A percentile compares a stretch with the other conserved stretches of the same genome.
Evolutionary conservation across 2,888 invertebrate species (phyloP).

Genomic region (Chymomyza amoena): DNA sequence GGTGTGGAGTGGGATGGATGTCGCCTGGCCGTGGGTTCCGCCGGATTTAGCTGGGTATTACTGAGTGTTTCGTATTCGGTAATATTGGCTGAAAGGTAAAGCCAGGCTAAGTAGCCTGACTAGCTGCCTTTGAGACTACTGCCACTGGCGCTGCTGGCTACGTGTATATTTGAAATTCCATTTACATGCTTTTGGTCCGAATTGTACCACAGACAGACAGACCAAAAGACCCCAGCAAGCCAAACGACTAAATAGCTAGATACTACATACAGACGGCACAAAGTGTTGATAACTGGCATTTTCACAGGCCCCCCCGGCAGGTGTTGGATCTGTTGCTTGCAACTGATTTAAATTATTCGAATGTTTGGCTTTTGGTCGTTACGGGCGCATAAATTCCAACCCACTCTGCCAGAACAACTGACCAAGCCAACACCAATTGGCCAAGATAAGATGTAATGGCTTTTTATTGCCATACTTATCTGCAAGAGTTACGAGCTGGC

Average conservation of each 20-base stretch:
- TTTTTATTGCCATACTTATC: constrained; percentile 57
- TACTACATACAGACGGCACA: neutral
- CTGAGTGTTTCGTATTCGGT: neutral
- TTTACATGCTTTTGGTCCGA: constrained; percentile 19
- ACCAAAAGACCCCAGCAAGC: neutral
- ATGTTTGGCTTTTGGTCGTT: constrained; percentile 50
- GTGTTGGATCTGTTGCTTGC: constrained; percentile 41
- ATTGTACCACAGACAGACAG: neutral
- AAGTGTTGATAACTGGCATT: constrained; percentile 48
- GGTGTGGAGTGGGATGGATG: neutral
- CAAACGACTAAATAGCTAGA: neutral
- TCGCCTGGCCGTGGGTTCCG: neutral
- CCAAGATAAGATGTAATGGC: constrained; percentile 67
- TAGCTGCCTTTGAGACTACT: constrained; percentile 8
- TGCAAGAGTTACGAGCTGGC: constrained; percentile 52
- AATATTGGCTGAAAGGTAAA: neutral
- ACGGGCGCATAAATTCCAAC: constrained; percentile 54
- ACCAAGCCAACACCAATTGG: constrained; percentile 56
- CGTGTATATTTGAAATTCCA: constrained; percentile 51
- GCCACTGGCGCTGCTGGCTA: constrained; percentile 30
- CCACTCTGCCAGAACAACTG: neutral
- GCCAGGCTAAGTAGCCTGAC: neutral
- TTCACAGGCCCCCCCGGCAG: constrained; percentile 57
- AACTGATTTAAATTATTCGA: constrained; percentile 67
- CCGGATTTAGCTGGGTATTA: too few species aligned